Conservation (phyloP, 30 jellyfish, hydroid and myxozoan species). For the Chrysaora quinquecirrha region DNA sequence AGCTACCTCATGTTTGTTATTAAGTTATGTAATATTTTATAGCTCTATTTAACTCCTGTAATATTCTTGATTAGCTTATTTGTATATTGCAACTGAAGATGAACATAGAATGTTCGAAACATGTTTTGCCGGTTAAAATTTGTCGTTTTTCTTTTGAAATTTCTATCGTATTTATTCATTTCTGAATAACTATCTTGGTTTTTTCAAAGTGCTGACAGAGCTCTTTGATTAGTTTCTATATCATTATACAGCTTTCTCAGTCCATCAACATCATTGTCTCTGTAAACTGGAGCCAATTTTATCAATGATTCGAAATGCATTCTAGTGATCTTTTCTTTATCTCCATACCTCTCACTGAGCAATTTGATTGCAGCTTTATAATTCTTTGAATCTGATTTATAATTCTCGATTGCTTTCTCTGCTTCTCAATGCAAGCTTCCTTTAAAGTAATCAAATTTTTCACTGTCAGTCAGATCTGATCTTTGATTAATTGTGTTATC, state of each 20-base stretch:
- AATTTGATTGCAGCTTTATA: neutral
- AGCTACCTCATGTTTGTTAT: too few species aligned
- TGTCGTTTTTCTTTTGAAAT: too few species aligned
- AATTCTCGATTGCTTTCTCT: conserved; percentile 3
- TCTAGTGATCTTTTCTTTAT: neutral
- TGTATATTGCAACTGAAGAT: too few species aligned
- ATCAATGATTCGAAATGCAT: neutral
- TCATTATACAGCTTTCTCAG: conserved; percentile 22
- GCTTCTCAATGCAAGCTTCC: conserved; percentile 3
- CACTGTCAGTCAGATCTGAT: neutral
- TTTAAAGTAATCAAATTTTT: conserved; percentile 12
- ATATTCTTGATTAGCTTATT: too few species aligned
- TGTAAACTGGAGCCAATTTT: neutral
- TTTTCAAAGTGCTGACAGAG: conserved; percentile 30
- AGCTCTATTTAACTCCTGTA: too few species aligned
- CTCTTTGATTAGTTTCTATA: conserved; percentile 30
- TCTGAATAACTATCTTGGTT: conserved; percentile 14
- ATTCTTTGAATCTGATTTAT: neutral
- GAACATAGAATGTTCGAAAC: too few species aligned
- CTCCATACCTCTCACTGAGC: neutral
- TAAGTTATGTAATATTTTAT: too few species aligned
- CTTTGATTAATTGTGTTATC: neutral
- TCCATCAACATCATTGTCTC: conserved; percentile 11
- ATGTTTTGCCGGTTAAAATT: too few species aligned
- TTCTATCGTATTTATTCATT: too few species aligned